Conservation (phyloP, 1,140 invertebrate species). For the Drosophila melanogaster region Release_6_plus_ISO1_MT NT_033777.3:26069001-26069500, state of each 20-base stretch:
- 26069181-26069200: slow-evolving; percentile 78
- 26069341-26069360: too few relatives aligned
- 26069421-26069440: too few relatives aligned
- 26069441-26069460: background rate
- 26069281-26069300: too few relatives aligned
- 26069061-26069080: slow-evolving; percentile 40
- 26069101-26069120: slow-evolving; percentile 83
- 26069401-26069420: too few relatives aligned
- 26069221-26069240: slow-evolving; percentile 19
- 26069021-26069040: slow-evolving; percentile 53
- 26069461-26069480: background rate
- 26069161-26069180: slow-evolving; percentile 77
- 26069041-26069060: slow-evolving; percentile 76
- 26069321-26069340: too few relatives aligned
- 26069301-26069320: too few relatives aligned
- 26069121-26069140: slow-evolving; percentile 77
- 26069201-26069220: slow-evolving; percentile 62
- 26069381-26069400: too few relatives aligned
- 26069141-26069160: slow-evolving; percentile 52
- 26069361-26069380: too few relatives aligned
- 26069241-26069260: background rate
- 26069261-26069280: too few relatives aligned
- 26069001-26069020: slow-evolving; percentile 55
- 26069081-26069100: slow-evolving; percentile 66
- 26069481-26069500: background rate